These are phyloP conservation scores for Cataglyphis cursor DNA, from an alignment of 2,888 invertebrate genomes.

Conservation along the genomic window DNA sequence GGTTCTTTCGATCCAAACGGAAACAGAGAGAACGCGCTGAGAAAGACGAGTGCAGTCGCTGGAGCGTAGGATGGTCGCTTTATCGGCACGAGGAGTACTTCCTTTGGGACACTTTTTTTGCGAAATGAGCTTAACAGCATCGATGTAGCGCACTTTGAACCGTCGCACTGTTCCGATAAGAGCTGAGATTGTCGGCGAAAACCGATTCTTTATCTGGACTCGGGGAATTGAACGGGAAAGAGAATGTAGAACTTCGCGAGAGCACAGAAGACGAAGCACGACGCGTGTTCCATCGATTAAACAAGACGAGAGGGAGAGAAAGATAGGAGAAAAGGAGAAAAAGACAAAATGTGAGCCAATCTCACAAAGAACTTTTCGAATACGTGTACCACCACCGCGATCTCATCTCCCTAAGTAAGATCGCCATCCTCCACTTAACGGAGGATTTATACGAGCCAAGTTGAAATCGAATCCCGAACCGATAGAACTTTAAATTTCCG, in stretches of 20 bases:
- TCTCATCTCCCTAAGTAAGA: constrained; percentile 72
- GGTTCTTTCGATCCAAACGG: constrained; percentile 59
- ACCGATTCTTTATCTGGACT: constrained; percentile 63
- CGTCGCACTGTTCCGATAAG: constrained; percentile 63
- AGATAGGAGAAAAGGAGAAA: not conserved
- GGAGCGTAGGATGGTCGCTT: constrained; percentile 63
- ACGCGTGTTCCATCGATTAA: constrained; percentile 68
- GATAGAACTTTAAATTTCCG: constrained; percentile 72
- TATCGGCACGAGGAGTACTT: constrained; percentile 70
- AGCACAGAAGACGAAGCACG: constrained; percentile 10
- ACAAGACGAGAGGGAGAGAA: constrained; percentile 36
- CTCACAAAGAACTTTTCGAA: constrained; percentile 63
- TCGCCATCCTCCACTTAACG: constrained; percentile 70
- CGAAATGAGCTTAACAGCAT: constrained; percentile 47
- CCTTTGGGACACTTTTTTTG: constrained; percentile 59
- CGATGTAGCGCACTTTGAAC: constrained; percentile 46
- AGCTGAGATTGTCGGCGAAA: constrained; percentile 56
- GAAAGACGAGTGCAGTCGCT: constrained; percentile 62
- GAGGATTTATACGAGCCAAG: constrained; percentile 74
- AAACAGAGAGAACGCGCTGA: constrained; percentile 58
- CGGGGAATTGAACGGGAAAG: not conserved
- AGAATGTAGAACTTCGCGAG: not conserved
- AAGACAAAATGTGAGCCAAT: not conserved
- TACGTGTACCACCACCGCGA: constrained; percentile 51
- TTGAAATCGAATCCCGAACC: constrained; percentile 75